A percentile compares a stretch with the other conserved stretches of the same genome.
phyloP scores from a whole-genome alignment of 2,113 vertebrate genomes.

The Danionella cerebrum region DNA sequence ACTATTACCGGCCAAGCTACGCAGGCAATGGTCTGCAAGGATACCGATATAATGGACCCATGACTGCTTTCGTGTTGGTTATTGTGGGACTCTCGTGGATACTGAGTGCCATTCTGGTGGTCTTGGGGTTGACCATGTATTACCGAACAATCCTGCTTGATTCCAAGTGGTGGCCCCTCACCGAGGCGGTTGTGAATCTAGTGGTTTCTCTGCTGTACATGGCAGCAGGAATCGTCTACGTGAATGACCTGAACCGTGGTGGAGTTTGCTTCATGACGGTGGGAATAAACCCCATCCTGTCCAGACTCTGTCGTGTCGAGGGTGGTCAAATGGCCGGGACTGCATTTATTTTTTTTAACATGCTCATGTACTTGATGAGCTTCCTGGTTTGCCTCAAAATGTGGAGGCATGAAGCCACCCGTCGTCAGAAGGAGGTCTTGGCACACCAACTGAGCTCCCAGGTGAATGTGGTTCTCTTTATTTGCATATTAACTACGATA shows the following conservation, averaged over 20 bases:
- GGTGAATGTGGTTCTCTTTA: too few species aligned
- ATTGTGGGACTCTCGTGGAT: slow-evolving; percentile 60
- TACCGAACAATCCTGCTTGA: slow-evolving; percentile 67
- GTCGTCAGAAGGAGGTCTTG: slow-evolving; percentile 16
- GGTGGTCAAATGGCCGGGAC: slow-evolving; percentile 72
- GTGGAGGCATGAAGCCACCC: slow-evolving; percentile 56
- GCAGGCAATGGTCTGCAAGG: slow-evolving; percentile 42
- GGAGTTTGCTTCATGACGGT: slow-evolving; percentile 65
- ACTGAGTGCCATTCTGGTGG: slow-evolving; percentile 55
- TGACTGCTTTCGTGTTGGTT: slow-evolving; percentile 67
- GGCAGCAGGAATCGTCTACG: slow-evolving; percentile 64
- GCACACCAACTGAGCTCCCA: slow-evolving; percentile 28
- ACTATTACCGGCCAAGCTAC: slow-evolving; percentile 49
- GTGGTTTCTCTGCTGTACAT: slow-evolving; percentile 68
- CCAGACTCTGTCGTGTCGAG: slow-evolving; percentile 55
- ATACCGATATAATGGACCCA: slow-evolving; percentile 64
- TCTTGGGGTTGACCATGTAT: slow-evolving; percentile 66
- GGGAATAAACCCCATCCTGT: slow-evolving; percentile 56
- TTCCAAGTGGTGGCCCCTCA: slow-evolving; percentile 72
- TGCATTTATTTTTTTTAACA: slow-evolving; percentile 65
- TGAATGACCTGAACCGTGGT: slow-evolving; percentile 67
- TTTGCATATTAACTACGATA: too few species aligned
- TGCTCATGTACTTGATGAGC: slow-evolving; percentile 55
- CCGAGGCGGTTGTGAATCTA: slow-evolving; percentile 63
- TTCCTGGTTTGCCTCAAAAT: slow-evolving; percentile 61